Evolutionary conservation across 2,797 vertebrate species (phyloP), one percentile per base, ranked within the genome.

Genomic region (Sebastes aleutianus): DNA sequence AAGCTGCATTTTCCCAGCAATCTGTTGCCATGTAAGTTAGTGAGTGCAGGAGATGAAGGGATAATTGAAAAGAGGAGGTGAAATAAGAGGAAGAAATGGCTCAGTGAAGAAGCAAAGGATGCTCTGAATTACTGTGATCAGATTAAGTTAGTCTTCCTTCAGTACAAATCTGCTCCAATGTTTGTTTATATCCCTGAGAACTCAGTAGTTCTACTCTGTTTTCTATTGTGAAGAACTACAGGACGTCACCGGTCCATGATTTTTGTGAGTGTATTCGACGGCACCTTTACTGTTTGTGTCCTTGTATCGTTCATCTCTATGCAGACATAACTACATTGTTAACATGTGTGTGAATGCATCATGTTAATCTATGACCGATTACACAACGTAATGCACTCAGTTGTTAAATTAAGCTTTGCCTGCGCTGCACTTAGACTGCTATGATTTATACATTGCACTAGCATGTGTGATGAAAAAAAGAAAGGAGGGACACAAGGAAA

Each of bases 351-450:
- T 12, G 20, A 0, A 1, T 32, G 20, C 31, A 18, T 56, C 47
- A 64, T 65, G 58, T 53, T 75, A 56, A 68, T 85, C 70, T 24
- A 8, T 59, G 50, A 75, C 16, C 64, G 57, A 78, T 75, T 66
- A 24, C 14, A 32, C 36, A 24, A 31, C 61, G n/a, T 62, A 32
- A 67, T 12, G 50, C 58, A 29, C 59, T 5, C 24, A 68, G 57
- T 6, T 61, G 34, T 57, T 80, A 18, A 70, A 80, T 39, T 72
- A 1, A 66, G 31, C 56, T 3, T 22, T 26, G 59, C 22, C 65
- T 54, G 56, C 1, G 3, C 20, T 77, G 62, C 65, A 68, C 47
- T 67, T 71, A 4, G 11, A 11, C 68, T 66, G 54, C 47, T 20
- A 1, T 77, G 70, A 83, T 85, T 78, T 76, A 64, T 71, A 14